A percentile compares a stretch with the other conserved stretches of the same genome.
phyloP scores from a whole-genome alignment of 2,888 invertebrate genomes.

The Polietes domitor region DNA sequence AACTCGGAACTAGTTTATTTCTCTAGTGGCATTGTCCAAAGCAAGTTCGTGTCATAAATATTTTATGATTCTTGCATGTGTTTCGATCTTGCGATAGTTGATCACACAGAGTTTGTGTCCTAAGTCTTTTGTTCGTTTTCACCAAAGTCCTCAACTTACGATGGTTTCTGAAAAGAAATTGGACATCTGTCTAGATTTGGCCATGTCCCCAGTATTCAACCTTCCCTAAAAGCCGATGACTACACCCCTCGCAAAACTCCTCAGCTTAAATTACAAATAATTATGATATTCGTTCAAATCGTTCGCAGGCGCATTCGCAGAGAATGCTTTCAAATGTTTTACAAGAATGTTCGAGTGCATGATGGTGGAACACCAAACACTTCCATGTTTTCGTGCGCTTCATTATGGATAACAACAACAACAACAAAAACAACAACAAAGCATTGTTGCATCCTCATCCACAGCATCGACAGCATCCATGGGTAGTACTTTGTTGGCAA shows the following conservation, averaged over 20 bases:
- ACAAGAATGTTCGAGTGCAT: constrained; percentile 20
- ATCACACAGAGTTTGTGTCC: not conserved
- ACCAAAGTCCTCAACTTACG: no score
- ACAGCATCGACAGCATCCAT: not conserved
- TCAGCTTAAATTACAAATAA: constrained; percentile 16
- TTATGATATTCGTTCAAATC: constrained; percentile 19
- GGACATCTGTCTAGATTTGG: not conserved
- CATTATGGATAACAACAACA: constrained; percentile 74
- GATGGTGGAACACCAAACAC: constrained; percentile 39
- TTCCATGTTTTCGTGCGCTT: constrained; percentile 75
- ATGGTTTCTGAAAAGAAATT: not conserved
- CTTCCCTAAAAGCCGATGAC: no score
- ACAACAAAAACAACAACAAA: not conserved
- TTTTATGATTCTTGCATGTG: no score
- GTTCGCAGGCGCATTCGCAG: not conserved
- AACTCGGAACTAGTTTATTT: no score
- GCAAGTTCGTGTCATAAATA: no score
- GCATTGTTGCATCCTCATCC: constrained; percentile 11
- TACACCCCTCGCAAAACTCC: not conserved
- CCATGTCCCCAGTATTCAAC: not conserved
- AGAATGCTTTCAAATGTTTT: constrained; percentile 34
- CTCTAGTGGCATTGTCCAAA: no score
- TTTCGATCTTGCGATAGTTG: no score
- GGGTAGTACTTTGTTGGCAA: constrained; percentile 21
- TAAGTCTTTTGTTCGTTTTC: not conserved